Base-by-base conservation (phyloP, 2,888 invertebrate species). In the Temnothorax rugatulus region DNA sequence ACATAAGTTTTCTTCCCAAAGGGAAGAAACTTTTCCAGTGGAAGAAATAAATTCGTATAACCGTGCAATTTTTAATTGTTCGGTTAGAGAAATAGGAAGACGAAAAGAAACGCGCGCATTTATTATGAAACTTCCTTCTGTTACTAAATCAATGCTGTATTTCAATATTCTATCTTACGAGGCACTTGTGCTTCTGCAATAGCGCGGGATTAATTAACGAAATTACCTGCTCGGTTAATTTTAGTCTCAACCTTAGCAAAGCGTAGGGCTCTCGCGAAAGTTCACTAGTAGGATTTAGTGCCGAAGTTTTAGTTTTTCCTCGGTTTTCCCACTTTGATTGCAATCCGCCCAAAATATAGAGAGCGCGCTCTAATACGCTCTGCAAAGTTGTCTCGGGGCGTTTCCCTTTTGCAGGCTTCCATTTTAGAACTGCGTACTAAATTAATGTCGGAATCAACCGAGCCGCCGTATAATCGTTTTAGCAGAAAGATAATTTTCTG, bases 401-500 rank as follows among this genome's bases (percentile, higher is more conserved):
- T 68, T 76, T 68, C n/a, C 75, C 63, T 61, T 34, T 21, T 59
- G 29, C 63, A 29, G 54, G 9, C 38, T 68, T 13, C 63, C 52
- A 52, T 68, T 77, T 77, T 68, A 68, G 77, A n/a, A 41, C 54
- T 54, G 41, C 64, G 29, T 76, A 52, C 69, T 69, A 69, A 77
- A 77, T 77, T 77, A 77, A 25, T 54, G 69, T 69, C 54, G 69
- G 25, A 52, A 69, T 77, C 52, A 77, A 69, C 66, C 18, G n/a
- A 69, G 69, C 54, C 52, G 13, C 54, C 18, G 41, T 69, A 69
- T 77, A 77, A 77, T 77, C 54, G 47, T 69, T 77, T 77, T 69
- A 77, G 77, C 54, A 29, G 54, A 34, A 77, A 68, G 54, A 77
- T 77, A 77, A 77, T 77, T 77, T 77, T 77, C 69, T 41, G n/a